Evolutionary conservation across 2,888 invertebrate genomes (phyloP), one percentile per base, ranked within the genome.

Genomic region (Tetragonisca angustula): DNA sequence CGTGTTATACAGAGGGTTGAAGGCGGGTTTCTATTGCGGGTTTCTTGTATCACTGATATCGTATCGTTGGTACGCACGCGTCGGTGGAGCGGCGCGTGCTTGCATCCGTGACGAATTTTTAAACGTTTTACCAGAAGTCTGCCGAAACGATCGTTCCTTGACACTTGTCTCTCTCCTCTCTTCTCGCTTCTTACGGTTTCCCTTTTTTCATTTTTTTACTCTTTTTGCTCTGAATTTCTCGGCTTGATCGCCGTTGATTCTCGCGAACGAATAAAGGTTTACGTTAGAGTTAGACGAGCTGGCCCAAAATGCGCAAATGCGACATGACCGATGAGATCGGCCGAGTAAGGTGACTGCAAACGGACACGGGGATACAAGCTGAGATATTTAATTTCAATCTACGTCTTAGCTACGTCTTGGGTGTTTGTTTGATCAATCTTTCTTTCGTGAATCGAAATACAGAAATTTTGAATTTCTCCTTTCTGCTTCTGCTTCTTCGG

Each of bases 211-310:
- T 36, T 15, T 13, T 62, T n/a, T 36, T 15, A 11, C 4, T n/a
- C 0, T 50, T n/a, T 49, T 21, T 43, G 2, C 24, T 24, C 27
- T 24, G n/a, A 32, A 52, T 62, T 50, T 62, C 50, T 4, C 56
- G 52, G 64, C 50, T 59, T n/a, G 67, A 13, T 21, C 54, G 64
- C 61, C 81, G 59, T 73, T 24, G 74, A 76, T 77, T 65, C 32
- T 76, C 77, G 52, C 21, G 81, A 76, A 84, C 81, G 81, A 84
- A 79, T 79, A 59, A n/a, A n/a, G 61, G 50, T 27, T 2, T 69
- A 86, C 90, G 88, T 88, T 27, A 27, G 92, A 92, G 90, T 88
- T 89, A 88, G 90, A 91, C 90, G 90, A 92, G 92, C 92, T 92
- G 93, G 90, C 92, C 92, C 90, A 90, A 90, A 90, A 89, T 88